A percentile compares a stretch with the other conserved stretches of the same genome.
These are phyloP conservation scores for Erynnis tages DNA, from an alignment of 2,888 invertebrate genomes.

Conservation along the genomic window DNA sequence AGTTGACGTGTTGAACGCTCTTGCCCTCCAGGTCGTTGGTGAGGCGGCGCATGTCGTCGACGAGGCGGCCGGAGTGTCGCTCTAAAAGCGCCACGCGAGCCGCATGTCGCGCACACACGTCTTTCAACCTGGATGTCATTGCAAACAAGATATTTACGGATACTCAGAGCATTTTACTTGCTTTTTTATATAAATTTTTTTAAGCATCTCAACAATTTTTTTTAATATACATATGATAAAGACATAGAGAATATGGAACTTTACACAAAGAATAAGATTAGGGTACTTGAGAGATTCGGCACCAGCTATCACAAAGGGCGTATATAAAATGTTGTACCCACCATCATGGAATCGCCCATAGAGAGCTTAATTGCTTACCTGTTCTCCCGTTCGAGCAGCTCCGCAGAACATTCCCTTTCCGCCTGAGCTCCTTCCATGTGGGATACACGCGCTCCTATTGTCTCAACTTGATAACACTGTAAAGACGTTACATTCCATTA, in stretches of 20 bases:
- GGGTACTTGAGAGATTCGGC: no score
- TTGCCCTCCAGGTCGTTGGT: conserved; percentile 54
- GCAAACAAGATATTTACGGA: no score
- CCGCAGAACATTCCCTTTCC: conserved; percentile 61
- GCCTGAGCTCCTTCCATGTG: conserved; percentile 70
- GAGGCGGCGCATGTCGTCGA: conserved; percentile 70
- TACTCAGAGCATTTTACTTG: no score
- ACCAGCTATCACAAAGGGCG: no score
- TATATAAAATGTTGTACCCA: no score
- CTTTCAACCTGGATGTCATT: conserved; percentile 63
- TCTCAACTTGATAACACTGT: conserved; percentile 73
- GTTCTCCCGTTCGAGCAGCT: conserved; percentile 58
- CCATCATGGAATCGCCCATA: no score
- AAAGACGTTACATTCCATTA: conserved; percentile 3
- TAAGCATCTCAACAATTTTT: no score
- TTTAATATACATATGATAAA: no score
- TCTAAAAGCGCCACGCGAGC: conserved; percentile 66
- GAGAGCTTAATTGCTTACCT: no score
- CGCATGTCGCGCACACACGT: conserved; percentile 59
- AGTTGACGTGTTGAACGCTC: conserved; percentile 39
- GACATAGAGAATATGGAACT: no score
- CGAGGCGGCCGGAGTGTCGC: conserved; percentile 62
- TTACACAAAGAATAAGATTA: no score
- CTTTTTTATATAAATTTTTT: no score
- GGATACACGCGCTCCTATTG: conserved; percentile 60